These are phyloP conservation scores for Macroramphosus scolopax DNA, from an alignment of 2,797 vertebrate genomes.

Conservation along the genomic window DNA sequence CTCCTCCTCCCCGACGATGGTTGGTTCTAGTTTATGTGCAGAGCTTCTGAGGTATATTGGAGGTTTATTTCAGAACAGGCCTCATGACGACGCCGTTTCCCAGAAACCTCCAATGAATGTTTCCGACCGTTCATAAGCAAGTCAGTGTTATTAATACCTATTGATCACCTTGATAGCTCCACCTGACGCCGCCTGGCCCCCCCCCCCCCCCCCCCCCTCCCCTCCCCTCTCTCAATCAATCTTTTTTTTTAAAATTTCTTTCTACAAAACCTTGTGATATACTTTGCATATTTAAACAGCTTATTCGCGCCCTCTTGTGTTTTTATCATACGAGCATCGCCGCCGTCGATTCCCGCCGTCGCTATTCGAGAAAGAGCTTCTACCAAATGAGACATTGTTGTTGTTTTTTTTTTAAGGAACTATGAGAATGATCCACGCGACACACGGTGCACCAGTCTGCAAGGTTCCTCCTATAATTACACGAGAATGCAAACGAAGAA, in stretches of 20 bases:
- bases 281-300: constrained; percentile 80
- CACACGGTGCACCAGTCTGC: constrained; percentile 61
- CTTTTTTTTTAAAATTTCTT: constrained; percentile 59
- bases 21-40: constrained; percentile 51
- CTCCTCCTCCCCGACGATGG: constrained; percentile 8
- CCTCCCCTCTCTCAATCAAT: not conserved
- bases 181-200: not conserved
- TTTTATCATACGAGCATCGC: constrained; percentile 75
- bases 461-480: constrained; percentile 60
- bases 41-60: constrained; percentile 62
- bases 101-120: constrained; percentile 68
- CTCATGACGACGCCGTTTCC: constrained; percentile 49
- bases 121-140: constrained; percentile 71
- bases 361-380: constrained; percentile 76
- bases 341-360: constrained; percentile 71
- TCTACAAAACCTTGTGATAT: constrained; percentile 75
- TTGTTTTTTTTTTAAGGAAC: constrained; percentile 56
- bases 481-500: constrained; percentile 71
- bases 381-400: constrained; percentile 79
- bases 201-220: not conserved
- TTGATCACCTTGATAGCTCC: constrained; percentile 30
- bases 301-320: constrained; percentile 75
- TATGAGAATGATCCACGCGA: constrained; percentile 53
- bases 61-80: constrained; percentile 48
- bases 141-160: constrained; percentile 73